These are phyloP conservation scores for Geotrupes spiniger DNA, from an alignment of 2,888 invertebrate species.

Conservation along the genomic window DNA sequence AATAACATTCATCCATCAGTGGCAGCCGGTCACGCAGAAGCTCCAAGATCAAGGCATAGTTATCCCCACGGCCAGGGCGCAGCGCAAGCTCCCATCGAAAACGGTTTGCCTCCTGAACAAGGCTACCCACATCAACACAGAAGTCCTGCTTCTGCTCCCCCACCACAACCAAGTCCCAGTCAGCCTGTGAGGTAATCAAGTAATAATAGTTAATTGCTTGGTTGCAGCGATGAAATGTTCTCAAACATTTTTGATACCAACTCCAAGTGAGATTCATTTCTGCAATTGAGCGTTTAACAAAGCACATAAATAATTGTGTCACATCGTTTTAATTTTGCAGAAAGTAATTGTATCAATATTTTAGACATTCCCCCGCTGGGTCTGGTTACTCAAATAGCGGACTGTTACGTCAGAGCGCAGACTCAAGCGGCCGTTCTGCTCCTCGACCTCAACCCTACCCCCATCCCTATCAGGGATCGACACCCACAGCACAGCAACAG, in stretches of 20 bases:
- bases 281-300: too few relatives aligned
- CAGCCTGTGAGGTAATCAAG: slow-evolving; percentile 49
- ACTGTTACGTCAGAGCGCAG: slow-evolving; percentile 42
- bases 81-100: slow-evolving; percentile 45
- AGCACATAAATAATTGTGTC: too few relatives aligned
- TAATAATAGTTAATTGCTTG: background rate
- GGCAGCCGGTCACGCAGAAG: slow-evolving; percentile 50
- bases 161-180: slow-evolving; percentile 46
- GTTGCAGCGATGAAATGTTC: background rate
- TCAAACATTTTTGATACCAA: background rate
- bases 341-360: slow-evolving; percentile 26
- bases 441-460: slow-evolving; percentile 40
- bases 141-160: slow-evolving; percentile 32
- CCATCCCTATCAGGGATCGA: slow-evolving; percentile 44
- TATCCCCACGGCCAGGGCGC: slow-evolving; percentile 36
- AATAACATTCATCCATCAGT: slow-evolving; percentile 56
- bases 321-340: too few relatives aligned
- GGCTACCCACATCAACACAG: slow-evolving; percentile 46
- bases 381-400: slow-evolving; percentile 43
- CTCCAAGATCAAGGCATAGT: slow-evolving; percentile 47
- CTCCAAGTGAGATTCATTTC: too few relatives aligned
- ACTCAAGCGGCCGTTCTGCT: slow-evolving; percentile 43
- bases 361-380: slow-evolving; percentile 47
- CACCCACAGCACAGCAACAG: slow-evolving; percentile 42
- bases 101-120: slow-evolving; percentile 54